Evolutionary conservation across 2,797 vertebrate genomes (phyloP).

Genomic region (Sebastes nivosus): DNA sequence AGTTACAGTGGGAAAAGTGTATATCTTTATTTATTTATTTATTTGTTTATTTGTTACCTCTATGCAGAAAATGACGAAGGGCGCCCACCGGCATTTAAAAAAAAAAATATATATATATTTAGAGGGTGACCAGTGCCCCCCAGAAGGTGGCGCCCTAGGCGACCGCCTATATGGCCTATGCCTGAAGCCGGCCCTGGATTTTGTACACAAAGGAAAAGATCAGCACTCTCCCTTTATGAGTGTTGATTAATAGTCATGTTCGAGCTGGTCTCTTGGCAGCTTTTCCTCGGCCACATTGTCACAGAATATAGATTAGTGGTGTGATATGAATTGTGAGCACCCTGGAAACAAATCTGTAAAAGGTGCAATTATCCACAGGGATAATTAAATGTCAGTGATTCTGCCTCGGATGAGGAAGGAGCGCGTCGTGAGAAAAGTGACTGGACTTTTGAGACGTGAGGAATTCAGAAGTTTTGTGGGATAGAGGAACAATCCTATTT

Average conservation of each 20-base stretch:
- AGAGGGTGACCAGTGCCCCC: no score
- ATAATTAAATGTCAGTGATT: conserved; percentile 27
- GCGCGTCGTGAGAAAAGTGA: neutral
- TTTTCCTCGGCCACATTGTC: conserved; percentile 10
- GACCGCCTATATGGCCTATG: no score
- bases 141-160: no score
- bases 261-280: conserved; percentile 12
- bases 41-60: no score
- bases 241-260: conserved; percentile 13
- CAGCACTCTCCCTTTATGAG: neutral
- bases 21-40: no score
- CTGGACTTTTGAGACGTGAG: conserved; percentile 1
- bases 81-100: no score
- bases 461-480: neutral
- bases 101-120: no score
- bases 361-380: conserved; percentile 13
- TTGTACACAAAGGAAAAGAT: neutral
- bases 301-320: conserved; percentile 32
- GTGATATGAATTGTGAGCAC: conserved; percentile 35
- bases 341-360: conserved; percentile 16
- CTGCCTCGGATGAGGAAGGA: neutral
- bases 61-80: no score
- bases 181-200: no score
- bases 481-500: neutral
- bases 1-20: no score